Conservation (phyloP, 2,797 vertebrate species). For the Zalophus californianus region DNA sequence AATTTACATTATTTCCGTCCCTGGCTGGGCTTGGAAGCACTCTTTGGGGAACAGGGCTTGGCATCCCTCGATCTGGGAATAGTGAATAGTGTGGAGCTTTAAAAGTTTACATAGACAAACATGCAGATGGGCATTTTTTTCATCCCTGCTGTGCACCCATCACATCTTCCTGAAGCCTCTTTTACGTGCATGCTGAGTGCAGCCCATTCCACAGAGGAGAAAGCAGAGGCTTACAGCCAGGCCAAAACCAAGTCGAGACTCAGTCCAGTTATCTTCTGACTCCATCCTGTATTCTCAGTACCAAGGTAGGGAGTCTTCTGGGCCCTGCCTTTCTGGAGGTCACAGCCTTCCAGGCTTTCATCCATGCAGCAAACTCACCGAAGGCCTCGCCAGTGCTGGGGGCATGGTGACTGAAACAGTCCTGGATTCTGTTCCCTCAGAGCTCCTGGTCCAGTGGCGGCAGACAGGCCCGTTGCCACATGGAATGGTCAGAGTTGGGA, state of each 20-base stretch:
- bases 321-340: background rate
- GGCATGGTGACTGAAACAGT: background rate
- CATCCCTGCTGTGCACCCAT: background rate
- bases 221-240: too few relatives aligned
- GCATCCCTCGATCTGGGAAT: background rate
- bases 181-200: background rate
- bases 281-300: background rate
- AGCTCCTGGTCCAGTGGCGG: background rate
- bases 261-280: background rate
- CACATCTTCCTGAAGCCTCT: background rate
- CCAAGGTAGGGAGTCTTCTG: background rate
- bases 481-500: background rate
- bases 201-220: background rate
- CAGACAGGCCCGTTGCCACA: background rate
- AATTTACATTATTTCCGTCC: conserved; percentile 80
- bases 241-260: background rate
- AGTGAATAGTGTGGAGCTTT: background rate
- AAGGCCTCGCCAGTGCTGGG: background rate
- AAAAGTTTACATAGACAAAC: background rate
- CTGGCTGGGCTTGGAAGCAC: conserved; percentile 37
- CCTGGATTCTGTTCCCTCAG: background rate
- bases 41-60: background rate
- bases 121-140: background rate
- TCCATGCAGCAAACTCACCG: background rate
- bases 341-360: background rate